A percentile compares a stretch with the other conserved stretches of the same genome.
Evolutionary conservation across 2,888 invertebrate genomes (phyloP).

Genomic region (Dolichomitus sp.): DNA sequence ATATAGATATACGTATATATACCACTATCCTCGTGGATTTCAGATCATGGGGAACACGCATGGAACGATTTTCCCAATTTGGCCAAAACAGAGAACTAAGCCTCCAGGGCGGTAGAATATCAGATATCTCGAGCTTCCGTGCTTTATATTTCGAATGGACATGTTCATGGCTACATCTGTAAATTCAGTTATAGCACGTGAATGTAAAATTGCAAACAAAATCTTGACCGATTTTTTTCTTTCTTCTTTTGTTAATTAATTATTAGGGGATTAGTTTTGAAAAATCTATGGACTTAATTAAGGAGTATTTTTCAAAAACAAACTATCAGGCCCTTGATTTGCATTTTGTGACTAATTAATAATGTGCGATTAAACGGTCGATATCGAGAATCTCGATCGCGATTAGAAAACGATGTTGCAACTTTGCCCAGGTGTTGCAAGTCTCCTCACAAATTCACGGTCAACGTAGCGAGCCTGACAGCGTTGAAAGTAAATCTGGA

Average conservation of each 20-base stretch:
- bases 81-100: conserved; percentile 18
- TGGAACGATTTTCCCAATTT: conserved; percentile 40
- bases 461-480: conserved; percentile 46
- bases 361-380: not conserved
- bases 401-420: conserved; percentile 40
- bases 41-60: conserved; percentile 18
- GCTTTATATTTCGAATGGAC: conserved; percentile 3
- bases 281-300: too few species aligned
- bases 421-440: conserved; percentile 17
- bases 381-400: not conserved
- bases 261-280: too few species aligned
- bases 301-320: too few species aligned
- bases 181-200: not conserved
- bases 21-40: not conserved
- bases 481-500: conserved; percentile 64
- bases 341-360: too few species aligned
- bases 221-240: too few species aligned
- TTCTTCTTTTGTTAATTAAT: too few species aligned
- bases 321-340: too few species aligned
- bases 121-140: conserved; percentile 26
- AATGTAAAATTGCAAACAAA: not conserved
- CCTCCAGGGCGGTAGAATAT: conserved; percentile 12
- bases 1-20: not conserved
- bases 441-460: conserved; percentile 56
- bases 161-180: not conserved